phyloP scores from a whole-genome alignment of 2,797 vertebrate genomes.

The Vipera latastei region DNA sequence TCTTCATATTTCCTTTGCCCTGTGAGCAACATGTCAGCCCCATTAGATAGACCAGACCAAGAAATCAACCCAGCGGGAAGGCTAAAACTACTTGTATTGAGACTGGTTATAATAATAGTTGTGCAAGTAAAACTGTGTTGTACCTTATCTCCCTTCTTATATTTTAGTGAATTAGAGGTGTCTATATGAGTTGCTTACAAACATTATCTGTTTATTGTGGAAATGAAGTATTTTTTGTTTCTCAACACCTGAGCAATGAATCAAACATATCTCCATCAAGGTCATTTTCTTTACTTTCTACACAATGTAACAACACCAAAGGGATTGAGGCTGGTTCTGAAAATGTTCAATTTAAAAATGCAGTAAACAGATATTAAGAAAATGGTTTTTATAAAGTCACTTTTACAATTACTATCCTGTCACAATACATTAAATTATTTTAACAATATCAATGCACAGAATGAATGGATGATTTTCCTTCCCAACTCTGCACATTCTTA shows the following conservation, averaged over 20 bases:
- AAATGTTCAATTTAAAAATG: background rate
- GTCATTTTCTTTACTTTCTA: background rate
- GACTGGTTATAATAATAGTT: background rate
- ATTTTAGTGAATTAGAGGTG: background rate
- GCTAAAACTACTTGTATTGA: background rate
- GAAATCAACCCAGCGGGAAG: background rate
- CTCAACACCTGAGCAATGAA: background rate
- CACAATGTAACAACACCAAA: background rate
- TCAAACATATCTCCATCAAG: background rate
- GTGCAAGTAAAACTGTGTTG: background rate
- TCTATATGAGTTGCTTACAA: background rate
- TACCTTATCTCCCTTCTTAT: background rate
- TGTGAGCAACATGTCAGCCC: background rate
- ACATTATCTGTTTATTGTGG: background rate
- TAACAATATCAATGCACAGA: conserved; percentile 40
- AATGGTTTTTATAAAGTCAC: conserved; percentile 26
- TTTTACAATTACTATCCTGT: conserved; percentile 23
- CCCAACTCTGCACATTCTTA: conserved; percentile 23
- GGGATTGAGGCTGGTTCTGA: background rate
- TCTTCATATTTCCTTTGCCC: background rate
- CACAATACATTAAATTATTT: conserved; percentile 42
- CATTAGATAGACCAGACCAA: background rate
- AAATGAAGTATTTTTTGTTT: background rate
- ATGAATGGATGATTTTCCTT: conserved; percentile 30
- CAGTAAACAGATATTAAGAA: background rate